phyloP scores from a whole-genome alignment of 2,797 vertebrate genomes.

The Phrynocephalus vlangalii region DNA sequence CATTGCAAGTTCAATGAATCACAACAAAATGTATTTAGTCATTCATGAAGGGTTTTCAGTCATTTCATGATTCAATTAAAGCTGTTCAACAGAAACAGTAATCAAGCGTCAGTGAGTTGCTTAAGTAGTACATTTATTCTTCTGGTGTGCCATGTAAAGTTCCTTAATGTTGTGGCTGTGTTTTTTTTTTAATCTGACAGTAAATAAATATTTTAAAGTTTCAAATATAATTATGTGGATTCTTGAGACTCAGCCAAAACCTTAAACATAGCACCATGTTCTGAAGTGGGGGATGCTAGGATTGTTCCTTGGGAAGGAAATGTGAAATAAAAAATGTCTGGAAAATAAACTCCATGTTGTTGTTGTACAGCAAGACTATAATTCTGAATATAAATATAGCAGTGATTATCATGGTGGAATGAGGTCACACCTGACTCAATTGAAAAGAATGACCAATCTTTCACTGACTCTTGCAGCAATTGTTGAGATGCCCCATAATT shows the following conservation, averaged over 20 bases:
- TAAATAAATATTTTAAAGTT: slow-evolving; percentile 56
- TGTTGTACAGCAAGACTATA: background rate
- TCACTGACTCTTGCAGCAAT: background rate
- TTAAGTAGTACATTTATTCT: slow-evolving; percentile 52
- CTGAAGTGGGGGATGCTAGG: slow-evolving; percentile 29
- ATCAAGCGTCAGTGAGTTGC: slow-evolving; percentile 48
- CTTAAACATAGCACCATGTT: slow-evolving; percentile 26
- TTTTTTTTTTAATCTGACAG: slow-evolving; percentile 45
- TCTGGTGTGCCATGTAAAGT: slow-evolving; percentile 17
- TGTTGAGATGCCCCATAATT: slow-evolving; percentile 4
- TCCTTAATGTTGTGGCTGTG: slow-evolving; percentile 52
- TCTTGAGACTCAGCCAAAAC: slow-evolving; percentile 29
- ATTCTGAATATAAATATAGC: background rate
- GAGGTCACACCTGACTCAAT: background rate
- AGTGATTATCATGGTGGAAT: background rate
- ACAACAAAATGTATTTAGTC: slow-evolving; percentile 39
- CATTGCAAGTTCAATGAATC: slow-evolving; percentile 19
- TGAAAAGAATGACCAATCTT: slow-evolving; percentile 8
- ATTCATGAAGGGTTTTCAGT: slow-evolving; percentile 57
- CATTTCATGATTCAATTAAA: slow-evolving; percentile 60
- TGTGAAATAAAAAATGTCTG: slow-evolving; percentile 38
- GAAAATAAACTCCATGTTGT: slow-evolving; percentile 2
- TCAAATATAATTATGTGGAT: slow-evolving; percentile 47
- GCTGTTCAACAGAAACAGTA: slow-evolving; percentile 52
- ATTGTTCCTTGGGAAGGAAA: slow-evolving; percentile 12